Evolutionary conservation across 2,113 vertebrate species (phyloP), one percentile per base, ranked within the genome.

Genomic region (Electrona antarctica): DNA sequence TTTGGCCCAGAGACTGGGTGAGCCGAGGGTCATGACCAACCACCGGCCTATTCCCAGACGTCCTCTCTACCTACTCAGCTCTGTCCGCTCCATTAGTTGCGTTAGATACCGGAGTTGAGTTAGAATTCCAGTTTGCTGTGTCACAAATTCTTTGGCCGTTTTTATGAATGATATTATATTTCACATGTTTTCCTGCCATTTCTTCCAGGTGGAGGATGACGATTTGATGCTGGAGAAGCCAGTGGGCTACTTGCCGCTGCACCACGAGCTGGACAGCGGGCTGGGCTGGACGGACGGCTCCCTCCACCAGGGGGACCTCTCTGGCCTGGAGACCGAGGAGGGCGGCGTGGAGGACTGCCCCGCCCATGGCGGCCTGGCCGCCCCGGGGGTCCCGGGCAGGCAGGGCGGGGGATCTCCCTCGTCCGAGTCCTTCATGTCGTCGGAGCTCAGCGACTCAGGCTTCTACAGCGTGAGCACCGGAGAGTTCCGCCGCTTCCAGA

Each of bases 401-500:
- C 14, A 11, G 6, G 71, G 81, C 0, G 87, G 87, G 0, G 86
- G 88, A 1, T 92, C 89, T 0, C 86, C 89, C 0, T 93, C 82
- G 0, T 93, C 91, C 0, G 88, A 92, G 76, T 92, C 92, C 51
- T 92, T 93, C 60, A 92, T 93, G 57, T 92, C 90, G 0, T 92
- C 91, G 0, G 90, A 95, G 74, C 85, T 93, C 21, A 94, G 93
- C 0, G 82, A 93, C 83, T 93, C 93, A 0, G 91, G 93, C 12
- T 93, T 93, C 73, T 93, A 92, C 56, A 88, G 92, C 1, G 75
- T 94, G 63, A 93, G 93, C 69, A 87, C 91, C 0, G 91, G 91
- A 0, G 92, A 94, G 84, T 90, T 91, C 79, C 79, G 92, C 63
- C 92, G 92, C 60, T 93, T 93, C 82, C 94, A 94, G 82, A 88